These are phyloP conservation scores for Bathynomus jamesi DNA, from an alignment of 1,140 invertebrate genomes.

Conservation along the genomic window DNA sequence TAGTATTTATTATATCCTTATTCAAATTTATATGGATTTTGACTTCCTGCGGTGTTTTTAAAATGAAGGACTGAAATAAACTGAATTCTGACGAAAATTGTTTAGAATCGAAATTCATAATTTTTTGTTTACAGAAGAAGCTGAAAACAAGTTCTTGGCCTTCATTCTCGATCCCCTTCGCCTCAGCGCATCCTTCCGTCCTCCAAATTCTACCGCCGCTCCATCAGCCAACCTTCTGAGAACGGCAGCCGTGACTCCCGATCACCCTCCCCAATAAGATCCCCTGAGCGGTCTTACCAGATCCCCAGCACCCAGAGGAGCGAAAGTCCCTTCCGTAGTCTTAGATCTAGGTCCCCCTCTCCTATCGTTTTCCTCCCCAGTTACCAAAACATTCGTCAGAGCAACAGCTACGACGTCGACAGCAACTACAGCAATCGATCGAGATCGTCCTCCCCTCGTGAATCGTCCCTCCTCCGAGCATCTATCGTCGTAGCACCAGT, in stretches of 20 bases:
- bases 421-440: neutral
- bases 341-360: neutral
- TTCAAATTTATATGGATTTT: no score
- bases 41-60: no score
- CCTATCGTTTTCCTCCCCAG: neutral
- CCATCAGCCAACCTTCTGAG: neutral
- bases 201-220: neutral
- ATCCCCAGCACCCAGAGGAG: neutral
- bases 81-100: no score
- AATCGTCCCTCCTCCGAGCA: neutral
- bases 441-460: neutral
- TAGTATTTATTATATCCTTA: no score
- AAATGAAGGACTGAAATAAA: no score
- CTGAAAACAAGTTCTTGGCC: neutral
- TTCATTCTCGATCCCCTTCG: neutral
- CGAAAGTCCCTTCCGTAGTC: neutral
- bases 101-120: no score
- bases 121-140: neutral
- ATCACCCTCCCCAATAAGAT: neutral
- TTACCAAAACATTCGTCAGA: neutral
- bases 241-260: neutral
- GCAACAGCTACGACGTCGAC: neutral
- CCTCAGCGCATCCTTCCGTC: neutral
- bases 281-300: neutral
- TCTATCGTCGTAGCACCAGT: neutral